These are phyloP conservation scores for Oreochromis tanganicae DNA, from an alignment of 2,113 vertebrate species.

Conservation along the genomic window DNA sequence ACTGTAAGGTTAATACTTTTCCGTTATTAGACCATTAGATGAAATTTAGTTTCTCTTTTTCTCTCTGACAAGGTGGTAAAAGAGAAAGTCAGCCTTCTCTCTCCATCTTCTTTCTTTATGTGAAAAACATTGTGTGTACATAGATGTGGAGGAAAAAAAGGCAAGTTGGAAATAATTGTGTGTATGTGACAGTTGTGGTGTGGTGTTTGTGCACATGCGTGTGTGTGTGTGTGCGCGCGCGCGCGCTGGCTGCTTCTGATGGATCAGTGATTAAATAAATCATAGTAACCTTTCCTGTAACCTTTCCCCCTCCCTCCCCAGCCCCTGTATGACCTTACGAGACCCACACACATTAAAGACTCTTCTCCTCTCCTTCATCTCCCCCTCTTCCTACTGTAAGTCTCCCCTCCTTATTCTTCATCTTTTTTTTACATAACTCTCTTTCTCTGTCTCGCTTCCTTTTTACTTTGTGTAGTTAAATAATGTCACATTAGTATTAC, in stretches of 20 bases:
- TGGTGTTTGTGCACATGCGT: neutral
- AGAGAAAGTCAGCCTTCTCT: neutral
- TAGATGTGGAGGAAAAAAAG: neutral
- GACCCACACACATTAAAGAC: slow-evolving; percentile 64
- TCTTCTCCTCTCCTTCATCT: slow-evolving; percentile 46
- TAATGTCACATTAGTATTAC: neutral
- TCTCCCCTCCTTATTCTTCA: neutral
- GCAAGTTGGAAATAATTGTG: neutral
- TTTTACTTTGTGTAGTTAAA: neutral
- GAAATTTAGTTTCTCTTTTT: neutral
- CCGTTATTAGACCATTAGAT: neutral
- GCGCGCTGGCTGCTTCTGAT: slow-evolving; percentile 14
- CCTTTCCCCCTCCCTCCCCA: slow-evolving; percentile 55
- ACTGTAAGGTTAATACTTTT: neutral
- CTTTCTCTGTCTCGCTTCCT: neutral
- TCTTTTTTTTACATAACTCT: neutral
- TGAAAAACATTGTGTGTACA: neutral
- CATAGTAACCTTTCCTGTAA: slow-evolving; percentile 67
- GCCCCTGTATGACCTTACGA: slow-evolving; percentile 62
- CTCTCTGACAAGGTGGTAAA: neutral
- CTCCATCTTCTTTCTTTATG: neutral
- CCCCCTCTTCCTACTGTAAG: neutral
- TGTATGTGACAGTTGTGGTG: neutral
- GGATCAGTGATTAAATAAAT: slow-evolving; percentile 69
- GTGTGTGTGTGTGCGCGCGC: neutral